These are phyloP conservation scores for Coturnix japonica DNA, from an alignment of 2,113 vertebrate species.

Conservation along the genomic window DNA sequence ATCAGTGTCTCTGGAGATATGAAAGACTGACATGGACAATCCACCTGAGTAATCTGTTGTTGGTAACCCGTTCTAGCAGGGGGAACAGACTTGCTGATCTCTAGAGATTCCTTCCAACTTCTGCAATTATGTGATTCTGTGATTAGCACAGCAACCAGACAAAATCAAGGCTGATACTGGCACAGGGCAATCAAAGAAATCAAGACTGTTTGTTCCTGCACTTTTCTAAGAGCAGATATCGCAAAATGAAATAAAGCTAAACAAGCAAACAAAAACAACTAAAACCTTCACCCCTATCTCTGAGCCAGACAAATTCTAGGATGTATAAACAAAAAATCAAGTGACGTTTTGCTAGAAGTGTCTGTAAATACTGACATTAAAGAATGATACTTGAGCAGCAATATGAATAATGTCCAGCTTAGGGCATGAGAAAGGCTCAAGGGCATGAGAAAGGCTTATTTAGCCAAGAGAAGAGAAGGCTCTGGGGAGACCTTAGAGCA, in stretches of 20 bases:
- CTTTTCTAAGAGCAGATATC: background rate
- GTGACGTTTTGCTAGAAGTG: background rate
- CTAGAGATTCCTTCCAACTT: no score
- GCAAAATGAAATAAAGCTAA: background rate
- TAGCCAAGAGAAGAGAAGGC: no score
- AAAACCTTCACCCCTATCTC: background rate
- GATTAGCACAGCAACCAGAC: background rate
- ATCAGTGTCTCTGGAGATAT: no score
- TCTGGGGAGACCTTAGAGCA: no score
- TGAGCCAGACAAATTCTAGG: background rate
- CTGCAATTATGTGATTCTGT: no score
- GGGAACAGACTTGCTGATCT: no score
- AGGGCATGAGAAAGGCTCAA: background rate
- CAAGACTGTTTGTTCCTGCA: background rate
- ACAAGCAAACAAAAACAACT: no score
- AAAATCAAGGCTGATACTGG: background rate
- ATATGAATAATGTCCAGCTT: background rate
- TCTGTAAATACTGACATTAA: background rate
- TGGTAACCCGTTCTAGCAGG: no score
- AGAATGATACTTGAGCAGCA: background rate
- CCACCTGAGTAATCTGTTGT: no score
- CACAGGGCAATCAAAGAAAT: background rate
- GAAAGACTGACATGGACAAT: no score
- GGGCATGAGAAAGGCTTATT: no score
- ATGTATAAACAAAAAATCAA: background rate